A percentile compares a stretch with the other conserved stretches of the same genome.
These are phyloP conservation scores for Octonoba sinensis DNA, from an alignment of 2,888 invertebrate genomes.

Conservation along the genomic window DNA sequence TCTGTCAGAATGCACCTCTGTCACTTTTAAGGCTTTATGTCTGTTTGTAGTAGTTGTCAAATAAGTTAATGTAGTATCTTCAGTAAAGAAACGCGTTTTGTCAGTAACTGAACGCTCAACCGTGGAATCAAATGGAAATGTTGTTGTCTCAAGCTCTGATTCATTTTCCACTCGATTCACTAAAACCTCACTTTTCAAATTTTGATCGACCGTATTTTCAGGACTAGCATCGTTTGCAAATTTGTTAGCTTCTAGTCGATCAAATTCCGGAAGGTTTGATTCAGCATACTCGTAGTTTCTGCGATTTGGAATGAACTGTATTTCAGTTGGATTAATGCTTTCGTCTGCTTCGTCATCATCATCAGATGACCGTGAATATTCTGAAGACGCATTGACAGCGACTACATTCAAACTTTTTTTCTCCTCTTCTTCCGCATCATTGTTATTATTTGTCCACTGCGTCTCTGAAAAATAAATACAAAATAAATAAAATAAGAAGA, in stretches of 20 bases:
- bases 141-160: slow-evolving; percentile 1
- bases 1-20: no score
- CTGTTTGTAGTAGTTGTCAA: no score
- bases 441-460: slow-evolving; percentile 9
- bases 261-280: slow-evolving; percentile 28
- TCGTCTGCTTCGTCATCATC: slow-evolving; percentile 6
- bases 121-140: background rate
- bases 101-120: background rate
- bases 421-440: slow-evolving; percentile 57
- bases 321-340: background rate
- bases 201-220: slow-evolving; percentile 50
- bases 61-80: background rate
- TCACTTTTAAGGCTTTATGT: no score
- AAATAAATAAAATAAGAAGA: background rate
- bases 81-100: background rate
- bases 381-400: slow-evolving; percentile 20
- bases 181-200: slow-evolving; percentile 13
- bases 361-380: slow-evolving; percentile 1
- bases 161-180: background rate
- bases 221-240: slow-evolving; percentile 49
- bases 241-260: slow-evolving; percentile 31
- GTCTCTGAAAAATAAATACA: slow-evolving; percentile 37
- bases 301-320: background rate
- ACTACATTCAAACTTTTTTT: slow-evolving; percentile 33
- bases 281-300: background rate